Evolutionary conservation across 64 coral and sea anemone genomes (phyloP).

Genomic region (Actinia tenebrosa): DNA sequence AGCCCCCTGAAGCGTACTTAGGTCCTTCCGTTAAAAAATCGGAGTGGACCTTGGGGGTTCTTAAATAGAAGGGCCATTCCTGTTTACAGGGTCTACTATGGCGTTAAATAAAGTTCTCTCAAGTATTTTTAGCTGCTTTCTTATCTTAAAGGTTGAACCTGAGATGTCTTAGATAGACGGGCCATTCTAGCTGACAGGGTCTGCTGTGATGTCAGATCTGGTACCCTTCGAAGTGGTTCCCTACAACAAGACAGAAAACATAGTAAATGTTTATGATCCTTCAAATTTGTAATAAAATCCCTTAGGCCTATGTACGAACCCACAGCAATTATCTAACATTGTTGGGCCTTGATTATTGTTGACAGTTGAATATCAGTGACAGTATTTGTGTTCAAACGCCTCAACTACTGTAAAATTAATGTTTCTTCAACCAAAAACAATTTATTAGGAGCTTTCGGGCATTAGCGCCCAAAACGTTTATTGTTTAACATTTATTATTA

Average conservation of each 20-base stretch:
- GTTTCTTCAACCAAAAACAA: too few species aligned
- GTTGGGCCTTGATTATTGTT: too few species aligned
- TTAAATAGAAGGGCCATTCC: conserved; percentile 24
- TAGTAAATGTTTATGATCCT: neutral
- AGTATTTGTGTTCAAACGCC: too few species aligned
- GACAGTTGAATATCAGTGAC: too few species aligned
- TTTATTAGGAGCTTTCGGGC: too few species aligned
- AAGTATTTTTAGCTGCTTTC: neutral
- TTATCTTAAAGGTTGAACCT: neutral
- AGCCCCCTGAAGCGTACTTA: too few species aligned
- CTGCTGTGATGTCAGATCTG: conserved; percentile 76
- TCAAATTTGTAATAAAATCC: neutral
- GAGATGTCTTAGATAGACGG: neutral
- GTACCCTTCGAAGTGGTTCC: conserved; percentile 31
- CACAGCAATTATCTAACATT: too few species aligned
- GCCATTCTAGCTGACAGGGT: conserved; percentile 57
- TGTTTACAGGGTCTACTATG: conserved; percentile 38
- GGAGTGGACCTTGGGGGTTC: neutral
- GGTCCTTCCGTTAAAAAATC: too few species aligned
- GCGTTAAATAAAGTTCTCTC: conserved; percentile 49
- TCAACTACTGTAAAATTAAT: too few species aligned
- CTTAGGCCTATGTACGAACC: too few species aligned
- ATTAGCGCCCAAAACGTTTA: too few species aligned
- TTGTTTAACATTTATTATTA: too few species aligned
- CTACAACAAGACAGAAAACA: neutral